Percentiles rank a stretch among this genome's conserved stretches.
Evolutionary conservation across 1,140 invertebrate species (phyloP).

Genomic region (Cyphomyrmex costatus): DNA sequence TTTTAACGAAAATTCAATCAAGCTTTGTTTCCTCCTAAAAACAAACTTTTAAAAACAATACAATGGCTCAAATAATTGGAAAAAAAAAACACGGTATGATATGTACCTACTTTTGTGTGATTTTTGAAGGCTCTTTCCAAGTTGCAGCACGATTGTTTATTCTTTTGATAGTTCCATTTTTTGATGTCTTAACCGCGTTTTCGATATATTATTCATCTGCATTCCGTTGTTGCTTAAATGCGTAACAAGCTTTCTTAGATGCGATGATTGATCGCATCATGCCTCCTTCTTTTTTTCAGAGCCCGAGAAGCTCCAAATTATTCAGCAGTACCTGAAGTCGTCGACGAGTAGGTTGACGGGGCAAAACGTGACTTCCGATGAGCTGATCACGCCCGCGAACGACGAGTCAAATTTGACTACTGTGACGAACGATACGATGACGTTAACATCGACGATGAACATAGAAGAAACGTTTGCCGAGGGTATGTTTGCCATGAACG

Average conservation of each 20-base stretch:
- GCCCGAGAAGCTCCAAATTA: conserved; percentile 84
- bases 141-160: neutral
- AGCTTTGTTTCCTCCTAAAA: neutral
- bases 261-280: conserved; percentile 16
- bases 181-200: neutral
- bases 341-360: conserved; percentile 73
- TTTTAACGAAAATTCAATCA: neutral
- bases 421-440: conserved; percentile 29
- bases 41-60: neutral
- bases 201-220: neutral
- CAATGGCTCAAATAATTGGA: neutral
- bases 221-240: neutral
- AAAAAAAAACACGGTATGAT: neutral
- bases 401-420: conserved; percentile 23
- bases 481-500: neutral
- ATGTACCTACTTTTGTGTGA: neutral
- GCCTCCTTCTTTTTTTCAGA: conserved; percentile 71
- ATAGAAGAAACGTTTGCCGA: neutral
- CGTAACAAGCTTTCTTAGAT: neutral
- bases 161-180: neutral
- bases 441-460: conserved; percentile 57
- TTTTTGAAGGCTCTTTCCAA: neutral
- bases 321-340: conserved; percentile 85
- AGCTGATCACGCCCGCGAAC: neutral
- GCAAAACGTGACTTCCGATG: conserved; percentile 67